Percentiles rank a stretch among this genome's conserved stretches.
phyloP scores from a whole-genome alignment of 2,113 vertebrate genomes.

The Xyliphius kryptos region DNA sequence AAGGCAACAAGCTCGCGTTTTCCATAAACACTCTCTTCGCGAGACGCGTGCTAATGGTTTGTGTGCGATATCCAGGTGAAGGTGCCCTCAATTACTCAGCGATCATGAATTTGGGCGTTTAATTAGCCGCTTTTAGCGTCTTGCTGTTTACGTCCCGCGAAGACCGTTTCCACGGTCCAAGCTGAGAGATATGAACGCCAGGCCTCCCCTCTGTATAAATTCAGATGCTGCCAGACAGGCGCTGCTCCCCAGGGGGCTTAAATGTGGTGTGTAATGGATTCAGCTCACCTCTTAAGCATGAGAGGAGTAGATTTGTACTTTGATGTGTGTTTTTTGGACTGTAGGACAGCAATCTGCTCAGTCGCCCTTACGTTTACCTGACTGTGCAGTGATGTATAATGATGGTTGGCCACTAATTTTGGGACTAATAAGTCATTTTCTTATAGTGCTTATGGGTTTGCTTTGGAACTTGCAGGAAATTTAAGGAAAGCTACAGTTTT shows the following conservation, averaged over 20 bases:
- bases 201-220: constrained; percentile 12
- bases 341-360: constrained; percentile 5
- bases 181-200: not conserved
- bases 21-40: constrained; percentile 36
- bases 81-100: constrained; percentile 64
- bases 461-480: too few relatives aligned
- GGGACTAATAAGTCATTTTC: not conserved
- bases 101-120: constrained; percentile 55
- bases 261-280: constrained; percentile 4
- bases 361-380: not conserved
- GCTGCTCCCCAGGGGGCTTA: not conserved
- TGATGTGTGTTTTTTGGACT: constrained; percentile 10
- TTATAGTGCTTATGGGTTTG: too few relatives aligned
- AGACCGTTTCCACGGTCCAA: not conserved
- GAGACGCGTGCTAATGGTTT: constrained; percentile 55
- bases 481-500: too few relatives aligned
- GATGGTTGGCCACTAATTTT: not conserved
- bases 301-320: constrained; percentile 6
- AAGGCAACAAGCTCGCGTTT: constrained; percentile 1
- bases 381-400: not conserved
- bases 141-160: constrained; percentile 42
- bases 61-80: constrained; percentile 57
- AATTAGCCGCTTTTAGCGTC: constrained; percentile 59
- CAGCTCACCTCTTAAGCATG: constrained; percentile 5
- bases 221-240: not conserved